Conservation (phyloP, 2,797 vertebrate genomes). For the Enteromius trimaculatus region DNA sequence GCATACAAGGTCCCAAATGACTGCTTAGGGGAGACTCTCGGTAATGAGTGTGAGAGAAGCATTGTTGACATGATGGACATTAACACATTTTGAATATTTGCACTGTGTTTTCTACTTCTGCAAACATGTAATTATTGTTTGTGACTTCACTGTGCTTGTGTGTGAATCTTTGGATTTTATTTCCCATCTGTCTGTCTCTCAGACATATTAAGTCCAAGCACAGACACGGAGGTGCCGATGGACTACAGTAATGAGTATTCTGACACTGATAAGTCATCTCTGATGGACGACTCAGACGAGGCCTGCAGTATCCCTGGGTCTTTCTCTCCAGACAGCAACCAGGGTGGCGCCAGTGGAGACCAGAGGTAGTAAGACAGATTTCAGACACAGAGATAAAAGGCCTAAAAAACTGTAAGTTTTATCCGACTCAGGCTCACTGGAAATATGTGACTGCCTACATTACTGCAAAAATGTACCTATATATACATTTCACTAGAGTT, state of each 20-base stretch:
- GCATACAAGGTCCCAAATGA: constrained; percentile 89
- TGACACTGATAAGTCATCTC: constrained; percentile 80
- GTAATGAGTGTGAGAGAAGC: constrained; percentile 71
- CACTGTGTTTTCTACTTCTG: neutral
- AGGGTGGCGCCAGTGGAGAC: constrained; percentile 78
- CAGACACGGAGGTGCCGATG: constrained; percentile 84
- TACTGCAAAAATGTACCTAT: neutral
- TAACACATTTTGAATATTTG: constrained; percentile 3
- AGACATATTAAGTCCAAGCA: constrained; percentile 80
- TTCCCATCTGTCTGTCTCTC: constrained; percentile 6
- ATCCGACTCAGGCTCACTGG: neutral
- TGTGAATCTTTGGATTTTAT: neutral
- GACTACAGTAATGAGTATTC: constrained; percentile 84
- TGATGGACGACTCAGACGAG: constrained; percentile 84
- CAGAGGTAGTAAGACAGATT: constrained; percentile 77
- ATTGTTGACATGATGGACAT: neutral
- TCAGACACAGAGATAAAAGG: neutral
- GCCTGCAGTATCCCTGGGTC: constrained; percentile 85
- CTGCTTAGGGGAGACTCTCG: constrained; percentile 87
- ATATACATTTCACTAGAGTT: neutral
- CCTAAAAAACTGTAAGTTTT: too few species aligned
- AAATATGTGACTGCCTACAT: neutral
- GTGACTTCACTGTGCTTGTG: neutral
- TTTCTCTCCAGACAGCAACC: constrained; percentile 83
- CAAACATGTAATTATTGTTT: neutral